Evolutionary conservation across 2,888 invertebrate species (phyloP).

Genomic region (Phalera bucephala): DNA sequence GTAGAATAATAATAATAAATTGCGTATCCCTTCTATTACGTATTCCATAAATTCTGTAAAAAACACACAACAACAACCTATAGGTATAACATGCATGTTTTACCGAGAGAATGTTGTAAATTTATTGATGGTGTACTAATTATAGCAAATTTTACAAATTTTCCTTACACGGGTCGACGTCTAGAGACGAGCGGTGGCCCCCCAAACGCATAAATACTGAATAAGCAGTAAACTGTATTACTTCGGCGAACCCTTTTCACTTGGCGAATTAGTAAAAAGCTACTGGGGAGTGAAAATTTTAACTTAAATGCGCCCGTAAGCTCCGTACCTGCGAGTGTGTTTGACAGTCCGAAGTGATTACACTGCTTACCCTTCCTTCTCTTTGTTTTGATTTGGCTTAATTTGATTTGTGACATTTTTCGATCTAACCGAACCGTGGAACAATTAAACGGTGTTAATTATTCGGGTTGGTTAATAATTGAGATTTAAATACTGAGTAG

Average conservation of each 20-base stretch:
- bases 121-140: constrained; percentile 39
- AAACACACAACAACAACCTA: too few species aligned
- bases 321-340: constrained; percentile 74
- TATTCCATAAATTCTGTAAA: too few species aligned
- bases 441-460: constrained; percentile 39
- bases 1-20: too few species aligned
- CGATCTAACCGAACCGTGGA: constrained; percentile 27
- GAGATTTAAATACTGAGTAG: background rate
- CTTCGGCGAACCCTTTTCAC: constrained; percentile 82
- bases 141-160: constrained; percentile 68
- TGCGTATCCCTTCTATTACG: too few species aligned
- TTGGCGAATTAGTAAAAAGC: constrained; percentile 84
- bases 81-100: too few species aligned
- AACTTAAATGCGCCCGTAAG: constrained; percentile 79
- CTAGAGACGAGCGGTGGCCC: constrained; percentile 65
- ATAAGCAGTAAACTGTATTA: constrained; percentile 83
- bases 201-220: constrained; percentile 80
- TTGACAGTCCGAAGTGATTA: constrained; percentile 81
- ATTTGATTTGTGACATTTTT: constrained; percentile 78
- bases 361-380: constrained; percentile 73
- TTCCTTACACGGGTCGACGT: constrained; percentile 65
- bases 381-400: constrained; percentile 77
- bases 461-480: constrained; percentile 10
- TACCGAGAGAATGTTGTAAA: background rate
- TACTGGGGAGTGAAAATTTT: constrained; percentile 82